Evolutionary conservation across 53 echinoderm and acorn worm species (phyloP).

Genomic region (Holothuria scabra): DNA sequence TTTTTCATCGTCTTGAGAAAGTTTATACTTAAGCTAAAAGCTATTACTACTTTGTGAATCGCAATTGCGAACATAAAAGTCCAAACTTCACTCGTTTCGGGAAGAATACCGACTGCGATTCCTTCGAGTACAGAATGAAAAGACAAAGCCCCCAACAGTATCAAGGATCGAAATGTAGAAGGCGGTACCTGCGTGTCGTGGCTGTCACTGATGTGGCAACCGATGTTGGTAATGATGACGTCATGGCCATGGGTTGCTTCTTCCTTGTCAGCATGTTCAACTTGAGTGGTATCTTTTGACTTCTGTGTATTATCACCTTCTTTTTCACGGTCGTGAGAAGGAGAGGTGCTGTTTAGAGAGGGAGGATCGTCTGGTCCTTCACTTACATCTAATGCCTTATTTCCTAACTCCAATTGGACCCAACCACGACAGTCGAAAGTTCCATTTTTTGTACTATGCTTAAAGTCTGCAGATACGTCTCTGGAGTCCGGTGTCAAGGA

Average conservation of each 20-base stretch:
- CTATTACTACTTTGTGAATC: conserved; percentile 72
- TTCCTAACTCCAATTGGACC: too few relatives aligned
- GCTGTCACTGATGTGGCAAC: background rate
- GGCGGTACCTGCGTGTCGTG: background rate
- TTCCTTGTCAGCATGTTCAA: too few relatives aligned
- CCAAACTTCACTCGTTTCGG: conserved; percentile 23
- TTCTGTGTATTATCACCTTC: too few relatives aligned
- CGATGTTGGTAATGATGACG: background rate
- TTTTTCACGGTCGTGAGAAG: too few relatives aligned
- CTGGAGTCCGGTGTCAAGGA: too few relatives aligned
- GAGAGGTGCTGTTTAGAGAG: too few relatives aligned
- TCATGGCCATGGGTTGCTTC: background rate
- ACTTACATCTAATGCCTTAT: too few relatives aligned
- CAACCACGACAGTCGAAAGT: too few relatives aligned
- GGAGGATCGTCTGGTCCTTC: too few relatives aligned
- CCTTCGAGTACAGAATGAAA: conserved; percentile 79
- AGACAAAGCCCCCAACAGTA: conserved; percentile 69
- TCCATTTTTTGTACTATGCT: too few relatives aligned
- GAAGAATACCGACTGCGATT: conserved; percentile 65
- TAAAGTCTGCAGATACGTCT: too few relatives aligned
- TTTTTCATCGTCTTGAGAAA: conserved; percentile 53
- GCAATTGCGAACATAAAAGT: conserved; percentile 69
- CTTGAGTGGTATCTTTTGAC: too few relatives aligned
- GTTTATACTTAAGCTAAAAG: conserved; percentile 65
- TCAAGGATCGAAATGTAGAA: conserved; percentile 45